Evolutionary conservation across 2,888 invertebrate genomes (phyloP), one percentile per base, ranked within the genome.

Genomic region (Sarcophaga variegata): DNA sequence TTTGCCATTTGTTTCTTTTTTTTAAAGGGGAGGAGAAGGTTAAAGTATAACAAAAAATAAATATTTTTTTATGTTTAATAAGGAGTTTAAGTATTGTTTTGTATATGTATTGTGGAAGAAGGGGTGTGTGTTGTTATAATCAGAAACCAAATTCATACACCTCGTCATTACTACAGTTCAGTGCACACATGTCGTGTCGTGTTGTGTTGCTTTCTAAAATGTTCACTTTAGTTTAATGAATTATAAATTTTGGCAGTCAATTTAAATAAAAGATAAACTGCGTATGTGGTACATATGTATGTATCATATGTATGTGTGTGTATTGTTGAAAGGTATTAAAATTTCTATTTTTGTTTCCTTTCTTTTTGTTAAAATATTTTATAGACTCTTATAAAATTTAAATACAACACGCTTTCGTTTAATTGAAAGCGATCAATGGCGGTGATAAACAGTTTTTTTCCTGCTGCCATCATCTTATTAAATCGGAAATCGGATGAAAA

Each of bases 181-280:
- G 54, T 25, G 4, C 47, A 49, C 47, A 25, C 11, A 14, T 67
- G 67, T 67, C 5, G 37, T 10, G 37, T 37, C 2, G 8, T 37
- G 37, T 6, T 4, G 37, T 37, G 37, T 37, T 37, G 25, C 11
- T 22, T 49, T 69, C 63, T 45, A 63, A 63, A 81, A 10, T 75
- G 20, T 67, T 76, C 22, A 69, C 75, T 54, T 81, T 63, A 62
- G 37, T 69, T 75, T 69, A 67, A 81, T 81, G 75, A 62, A 49
- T 67, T 74, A 74, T 81, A 60, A 74, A 81, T 25, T 63, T 37
- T 10, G 37, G 10, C 8, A 37, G 10, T 37, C 37, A 37, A 37
- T 37, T 63, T 37, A 45, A 78, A 62, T 64, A 37, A 64, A 49
- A 8, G 64, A 12, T 47, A 14, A 3, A 12, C 17, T 27, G 17